A percentile compares a stretch with the other conserved stretches of the same genome.
phyloP scores from a whole-genome alignment of 1,140 invertebrate species.

The Mactra quadrangularis region DNA sequence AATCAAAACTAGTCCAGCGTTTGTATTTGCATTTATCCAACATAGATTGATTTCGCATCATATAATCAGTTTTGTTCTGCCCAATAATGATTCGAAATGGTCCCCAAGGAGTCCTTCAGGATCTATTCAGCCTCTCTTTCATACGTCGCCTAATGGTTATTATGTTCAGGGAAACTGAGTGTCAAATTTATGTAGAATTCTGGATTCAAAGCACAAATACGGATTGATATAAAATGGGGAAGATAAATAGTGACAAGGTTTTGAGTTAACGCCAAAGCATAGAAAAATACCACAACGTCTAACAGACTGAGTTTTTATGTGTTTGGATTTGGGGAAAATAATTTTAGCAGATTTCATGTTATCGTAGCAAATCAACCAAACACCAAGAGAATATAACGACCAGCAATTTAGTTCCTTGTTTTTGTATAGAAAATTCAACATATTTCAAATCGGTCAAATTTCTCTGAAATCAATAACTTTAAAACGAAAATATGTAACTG shows the following conservation, averaged over 20 bases:
- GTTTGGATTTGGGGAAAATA: no score
- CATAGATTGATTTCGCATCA: slow-evolving; percentile 37
- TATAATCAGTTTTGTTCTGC: slow-evolving; percentile 33
- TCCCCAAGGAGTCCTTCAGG: slow-evolving; percentile 11
- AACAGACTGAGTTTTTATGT: no score
- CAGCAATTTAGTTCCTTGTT: no score
- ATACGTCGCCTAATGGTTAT: slow-evolving; percentile 45
- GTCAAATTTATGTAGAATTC: slow-evolving; percentile 7
- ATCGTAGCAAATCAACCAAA: no score
- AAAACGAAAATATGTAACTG: no score
- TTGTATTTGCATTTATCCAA: slow-evolving; percentile 20
- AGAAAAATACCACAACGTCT: no score
- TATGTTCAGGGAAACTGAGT: not conserved
- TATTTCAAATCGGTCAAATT: no score
- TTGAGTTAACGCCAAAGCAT: slow-evolving; percentile 21
- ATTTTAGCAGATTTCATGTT: no score
- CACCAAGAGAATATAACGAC: no score
- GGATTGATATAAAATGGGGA: not conserved
- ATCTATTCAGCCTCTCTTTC: not conserved
- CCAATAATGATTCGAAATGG: slow-evolving; percentile 29
- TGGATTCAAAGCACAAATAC: slow-evolving; percentile 8
- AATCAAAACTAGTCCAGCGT: not conserved
- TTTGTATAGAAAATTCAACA: no score
- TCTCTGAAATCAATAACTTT: no score
- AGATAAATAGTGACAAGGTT: not conserved